Evolutionary conservation across 1,140 invertebrate genomes (phyloP).

Genomic region (Leptestheria dahalacensis): DNA sequence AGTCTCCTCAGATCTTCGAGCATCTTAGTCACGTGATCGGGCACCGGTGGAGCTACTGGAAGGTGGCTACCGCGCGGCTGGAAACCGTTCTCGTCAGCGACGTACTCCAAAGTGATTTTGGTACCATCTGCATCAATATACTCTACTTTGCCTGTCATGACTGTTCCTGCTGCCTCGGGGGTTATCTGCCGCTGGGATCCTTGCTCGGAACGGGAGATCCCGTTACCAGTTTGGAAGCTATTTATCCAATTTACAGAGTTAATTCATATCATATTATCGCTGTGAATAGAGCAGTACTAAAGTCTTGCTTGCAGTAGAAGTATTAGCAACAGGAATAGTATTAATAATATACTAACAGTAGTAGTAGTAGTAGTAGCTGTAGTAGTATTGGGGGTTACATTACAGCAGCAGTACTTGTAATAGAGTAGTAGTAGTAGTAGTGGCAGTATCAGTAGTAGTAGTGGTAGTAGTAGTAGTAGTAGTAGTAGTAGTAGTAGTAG

Average conservation of each 20-base stretch:
- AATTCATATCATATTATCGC: not conserved
- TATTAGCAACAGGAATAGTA: too few relatives aligned
- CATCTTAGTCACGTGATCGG: slow-evolving; percentile 40
- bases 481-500: too few relatives aligned
- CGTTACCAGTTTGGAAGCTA: slow-evolving; percentile 15
- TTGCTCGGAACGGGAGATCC: slow-evolving; percentile 4
- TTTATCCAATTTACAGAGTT: not conserved
- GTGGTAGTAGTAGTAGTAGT: too few relatives aligned
- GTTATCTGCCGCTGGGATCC: slow-evolving; percentile 16
- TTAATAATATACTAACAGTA: too few relatives aligned
- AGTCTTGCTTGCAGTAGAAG: too few relatives aligned
- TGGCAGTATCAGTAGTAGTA: too few relatives aligned
- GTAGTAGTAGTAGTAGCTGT: too few relatives aligned
- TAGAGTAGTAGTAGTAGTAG: too few relatives aligned
- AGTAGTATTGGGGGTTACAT: too few relatives aligned
- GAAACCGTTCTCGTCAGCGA: slow-evolving; percentile 70
- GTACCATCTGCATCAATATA: slow-evolving; percentile 48
- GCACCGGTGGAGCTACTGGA: slow-evolving; percentile 66
- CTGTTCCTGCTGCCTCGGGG: slow-evolving; percentile 1
- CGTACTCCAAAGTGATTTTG: slow-evolving; percentile 49
- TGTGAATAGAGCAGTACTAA: not conserved
- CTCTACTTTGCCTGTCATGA: slow-evolving; percentile 56
- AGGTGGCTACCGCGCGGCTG: slow-evolving; percentile 62
- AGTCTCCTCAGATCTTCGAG: slow-evolving; percentile 11
- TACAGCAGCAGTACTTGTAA: too few relatives aligned